Percentiles rank a stretch among this genome's conserved stretches.
Conservation (phyloP, 2,888 invertebrate species). For the Zelleria hepariella region DNA sequence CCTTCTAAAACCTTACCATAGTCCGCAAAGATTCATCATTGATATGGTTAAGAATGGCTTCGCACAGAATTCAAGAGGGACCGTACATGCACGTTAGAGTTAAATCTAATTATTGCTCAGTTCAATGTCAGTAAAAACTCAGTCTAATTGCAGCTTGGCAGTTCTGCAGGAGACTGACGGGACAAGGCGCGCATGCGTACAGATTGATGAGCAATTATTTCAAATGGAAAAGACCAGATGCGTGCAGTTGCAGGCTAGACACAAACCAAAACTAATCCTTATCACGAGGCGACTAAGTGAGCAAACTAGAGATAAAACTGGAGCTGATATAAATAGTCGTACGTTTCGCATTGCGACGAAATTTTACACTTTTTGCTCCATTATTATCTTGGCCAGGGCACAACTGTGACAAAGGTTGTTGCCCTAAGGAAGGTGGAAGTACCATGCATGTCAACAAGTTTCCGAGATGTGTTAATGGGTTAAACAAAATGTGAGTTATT, state of each 20-base stretch:
- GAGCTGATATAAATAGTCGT: not conserved
- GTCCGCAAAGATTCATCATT: not conserved
- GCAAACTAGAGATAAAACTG: not conserved
- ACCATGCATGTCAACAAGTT: not conserved
- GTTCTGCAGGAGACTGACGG: slow-evolving; percentile 16
- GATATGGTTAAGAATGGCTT: not conserved
- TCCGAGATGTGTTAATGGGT: slow-evolving; percentile 8
- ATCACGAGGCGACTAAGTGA: not conserved
- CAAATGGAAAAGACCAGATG: slow-evolving; percentile 3
- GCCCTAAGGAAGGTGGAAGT: not conserved
- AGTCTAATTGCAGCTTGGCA: slow-evolving; percentile 57
- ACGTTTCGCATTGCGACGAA: not conserved
- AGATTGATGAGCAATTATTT: slow-evolving; percentile 11
- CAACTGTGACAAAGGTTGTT: slow-evolving; percentile 8
- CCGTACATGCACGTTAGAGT: not conserved
- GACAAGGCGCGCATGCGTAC: slow-evolving; percentile 14
- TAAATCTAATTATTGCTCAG: slow-evolving; percentile 19
- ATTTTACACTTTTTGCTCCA: not conserved
- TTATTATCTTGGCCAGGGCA: slow-evolving; percentile 1
- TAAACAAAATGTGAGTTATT: not conserved
- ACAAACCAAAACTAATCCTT: not conserved
- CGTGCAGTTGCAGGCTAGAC: not conserved
- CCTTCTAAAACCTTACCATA: not conserved
- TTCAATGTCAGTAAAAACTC: slow-evolving; percentile 27
- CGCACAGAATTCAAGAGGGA: not conserved